Evolutionary conservation across 1,140 invertebrate genomes (phyloP).

Genomic region (Hetaerina americana): DNA sequence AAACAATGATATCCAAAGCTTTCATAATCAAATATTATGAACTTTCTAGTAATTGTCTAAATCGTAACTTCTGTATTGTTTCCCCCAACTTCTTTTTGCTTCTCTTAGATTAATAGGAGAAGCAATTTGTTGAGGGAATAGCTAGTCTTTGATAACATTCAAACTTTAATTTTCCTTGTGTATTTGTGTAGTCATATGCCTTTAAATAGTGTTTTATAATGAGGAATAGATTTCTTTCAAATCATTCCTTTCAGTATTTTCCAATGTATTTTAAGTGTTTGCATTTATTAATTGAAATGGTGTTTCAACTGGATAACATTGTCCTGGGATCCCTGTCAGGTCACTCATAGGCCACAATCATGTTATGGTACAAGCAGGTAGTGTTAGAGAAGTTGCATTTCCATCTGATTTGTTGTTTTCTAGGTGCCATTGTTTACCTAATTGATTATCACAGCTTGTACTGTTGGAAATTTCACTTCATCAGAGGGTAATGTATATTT

Average conservation of each 20-base stretch:
- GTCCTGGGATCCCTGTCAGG: not conserved
- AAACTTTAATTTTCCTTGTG: not conserved
- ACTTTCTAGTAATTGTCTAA: no score
- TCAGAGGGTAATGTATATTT: not conserved
- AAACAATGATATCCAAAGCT: no score
- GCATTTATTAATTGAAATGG: not conserved
- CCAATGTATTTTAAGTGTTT: not conserved
- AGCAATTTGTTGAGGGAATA: not conserved
- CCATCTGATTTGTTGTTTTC: not conserved
- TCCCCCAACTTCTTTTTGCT: no score
- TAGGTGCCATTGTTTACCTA: not conserved
- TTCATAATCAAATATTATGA: no score
- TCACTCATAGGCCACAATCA: not conserved
- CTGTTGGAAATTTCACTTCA: not conserved
- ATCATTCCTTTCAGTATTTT: not conserved
- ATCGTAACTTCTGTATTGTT: no score
- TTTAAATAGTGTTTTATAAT: not conserved
- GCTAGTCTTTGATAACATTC: not conserved
- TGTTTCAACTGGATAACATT: not conserved
- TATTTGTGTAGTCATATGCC: not conserved
- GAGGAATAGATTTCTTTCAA: not conserved
- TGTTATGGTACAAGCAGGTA: not conserved
- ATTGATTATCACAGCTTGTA: not conserved
- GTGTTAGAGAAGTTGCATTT: no score
- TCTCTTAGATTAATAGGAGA: no score